Percentiles rank a stretch among this genome's conserved stretches.
Conservation (phyloP, 2,113 vertebrate genomes). For the Tylochromis polylepis region DNA sequence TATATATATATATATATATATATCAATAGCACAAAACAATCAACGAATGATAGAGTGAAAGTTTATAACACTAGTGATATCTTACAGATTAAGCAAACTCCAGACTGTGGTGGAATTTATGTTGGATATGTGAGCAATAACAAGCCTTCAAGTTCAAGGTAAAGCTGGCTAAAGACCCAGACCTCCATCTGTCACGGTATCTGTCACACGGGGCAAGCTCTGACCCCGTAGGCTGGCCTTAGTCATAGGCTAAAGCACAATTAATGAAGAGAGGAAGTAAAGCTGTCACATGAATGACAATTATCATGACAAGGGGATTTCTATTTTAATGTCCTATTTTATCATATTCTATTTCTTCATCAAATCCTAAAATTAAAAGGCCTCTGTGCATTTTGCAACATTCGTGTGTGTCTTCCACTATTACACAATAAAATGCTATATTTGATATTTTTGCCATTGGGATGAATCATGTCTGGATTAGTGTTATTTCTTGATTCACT, state of each 20-base stretch:
- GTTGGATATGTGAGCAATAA: slow-evolving; percentile 26
- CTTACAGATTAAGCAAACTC: background rate
- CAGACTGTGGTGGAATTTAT: slow-evolving; percentile 6
- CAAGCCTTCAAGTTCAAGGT: slow-evolving; percentile 53
- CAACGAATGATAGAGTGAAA: background rate
- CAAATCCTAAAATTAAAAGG: background rate
- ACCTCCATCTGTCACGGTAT: slow-evolving; percentile 58
- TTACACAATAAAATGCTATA: background rate
- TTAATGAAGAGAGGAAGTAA: slow-evolving; percentile 36
- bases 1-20: too few species aligned
- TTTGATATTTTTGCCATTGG: background rate
- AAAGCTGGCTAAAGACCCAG: slow-evolving; percentile 50
- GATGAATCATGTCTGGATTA: background rate
- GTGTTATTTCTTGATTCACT: background rate
- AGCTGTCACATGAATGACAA: slow-evolving; percentile 15
- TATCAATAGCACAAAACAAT: background rate
- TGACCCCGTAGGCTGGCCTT: slow-evolving; percentile 28
- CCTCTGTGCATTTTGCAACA: background rate
- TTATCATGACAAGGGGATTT: slow-evolving; percentile 4
- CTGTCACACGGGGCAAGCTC: slow-evolving; percentile 14
- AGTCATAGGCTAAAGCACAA: background rate
- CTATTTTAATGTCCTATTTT: slow-evolving; percentile 4
- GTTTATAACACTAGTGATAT: background rate
- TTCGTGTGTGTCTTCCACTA: background rate
- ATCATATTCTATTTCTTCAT: background rate